Conservation (phyloP, 35 echinoderm and acorn worm species). For the Apostichopus californicus region DNA sequence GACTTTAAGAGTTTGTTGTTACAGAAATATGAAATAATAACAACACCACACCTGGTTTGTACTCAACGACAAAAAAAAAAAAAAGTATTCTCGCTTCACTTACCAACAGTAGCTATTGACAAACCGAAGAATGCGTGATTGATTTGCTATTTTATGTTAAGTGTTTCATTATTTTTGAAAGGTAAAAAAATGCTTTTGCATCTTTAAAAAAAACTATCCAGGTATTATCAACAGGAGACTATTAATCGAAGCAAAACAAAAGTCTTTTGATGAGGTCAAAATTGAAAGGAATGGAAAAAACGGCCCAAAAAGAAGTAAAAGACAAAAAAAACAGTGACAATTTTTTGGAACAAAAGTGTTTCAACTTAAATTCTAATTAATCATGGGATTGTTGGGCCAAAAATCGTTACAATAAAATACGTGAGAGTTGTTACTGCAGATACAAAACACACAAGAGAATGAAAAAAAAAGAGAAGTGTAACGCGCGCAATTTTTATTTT, state of each 20-base stretch:
- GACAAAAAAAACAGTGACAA: too few species aligned
- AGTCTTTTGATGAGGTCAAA: background rate
- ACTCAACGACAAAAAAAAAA: background rate
- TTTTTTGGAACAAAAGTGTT: background rate
- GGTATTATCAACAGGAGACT: too few species aligned
- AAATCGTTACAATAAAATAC: too few species aligned
- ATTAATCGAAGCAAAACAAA: background rate
- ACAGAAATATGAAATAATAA: slow-evolving; percentile 26
- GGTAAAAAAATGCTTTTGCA: too few species aligned
- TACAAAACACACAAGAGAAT: background rate
- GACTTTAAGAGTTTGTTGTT: background rate
- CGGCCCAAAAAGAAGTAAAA: too few species aligned
- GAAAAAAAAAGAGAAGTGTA: background rate
- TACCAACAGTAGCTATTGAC: slow-evolving; percentile 38
- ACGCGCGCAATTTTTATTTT: background rate
- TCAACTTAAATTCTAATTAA: too few species aligned
- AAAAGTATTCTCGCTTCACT: background rate
- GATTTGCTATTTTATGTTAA: slow-evolving; percentile 3
- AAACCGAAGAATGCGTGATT: slow-evolving; percentile 16
- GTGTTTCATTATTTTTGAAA: slow-evolving; percentile 18
- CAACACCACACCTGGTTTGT: slow-evolving; percentile 1
- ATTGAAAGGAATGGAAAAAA: too few species aligned
- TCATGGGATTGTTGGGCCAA: too few species aligned
- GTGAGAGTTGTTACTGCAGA: too few species aligned
- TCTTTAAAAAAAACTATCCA: too few species aligned